Evolutionary conservation across 2,888 invertebrate species (phyloP).

Genomic region (Deilephila elpenor): DNA sequence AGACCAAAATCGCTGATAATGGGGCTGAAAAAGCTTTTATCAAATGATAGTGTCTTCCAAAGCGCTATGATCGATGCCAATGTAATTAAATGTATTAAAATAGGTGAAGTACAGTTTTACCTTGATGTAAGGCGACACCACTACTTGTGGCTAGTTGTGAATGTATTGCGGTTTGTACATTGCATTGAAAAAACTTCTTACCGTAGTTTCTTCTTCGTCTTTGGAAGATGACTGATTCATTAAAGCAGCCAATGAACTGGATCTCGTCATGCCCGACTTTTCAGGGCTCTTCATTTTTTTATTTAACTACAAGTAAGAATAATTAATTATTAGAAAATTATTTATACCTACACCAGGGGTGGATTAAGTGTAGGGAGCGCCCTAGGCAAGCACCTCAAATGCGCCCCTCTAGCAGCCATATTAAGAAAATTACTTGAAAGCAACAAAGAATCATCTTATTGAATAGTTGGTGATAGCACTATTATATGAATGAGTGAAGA

Average conservation of each 20-base stretch:
- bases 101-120: background rate
- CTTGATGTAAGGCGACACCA: background rate
- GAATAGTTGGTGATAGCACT: too few relatives aligned
- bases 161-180: background rate
- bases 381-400: too few relatives aligned
- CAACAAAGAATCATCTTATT: too few relatives aligned
- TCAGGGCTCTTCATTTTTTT: slow-evolving; percentile 68
- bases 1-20: too few relatives aligned
- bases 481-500: too few relatives aligned
- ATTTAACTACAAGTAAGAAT: slow-evolving; percentile 50
- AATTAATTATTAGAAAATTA: background rate
- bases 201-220: slow-evolving; percentile 69
- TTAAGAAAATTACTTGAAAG: too few relatives aligned
- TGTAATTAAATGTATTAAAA: background rate
- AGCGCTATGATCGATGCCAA: too few relatives aligned
- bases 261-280: slow-evolving; percentile 55
- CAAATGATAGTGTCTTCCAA: too few relatives aligned
- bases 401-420: too few relatives aligned
- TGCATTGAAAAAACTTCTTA: slow-evolving; percentile 41
- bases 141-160: background rate
- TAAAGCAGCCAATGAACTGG: slow-evolving; percentile 69
- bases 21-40: too few relatives aligned
- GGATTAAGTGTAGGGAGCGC: too few relatives aligned
- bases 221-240: slow-evolving; percentile 70
- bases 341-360: too few relatives aligned